Conservation (phyloP, 2,113 vertebrate species). For the Ptychochromis oligacanthus region DNA sequence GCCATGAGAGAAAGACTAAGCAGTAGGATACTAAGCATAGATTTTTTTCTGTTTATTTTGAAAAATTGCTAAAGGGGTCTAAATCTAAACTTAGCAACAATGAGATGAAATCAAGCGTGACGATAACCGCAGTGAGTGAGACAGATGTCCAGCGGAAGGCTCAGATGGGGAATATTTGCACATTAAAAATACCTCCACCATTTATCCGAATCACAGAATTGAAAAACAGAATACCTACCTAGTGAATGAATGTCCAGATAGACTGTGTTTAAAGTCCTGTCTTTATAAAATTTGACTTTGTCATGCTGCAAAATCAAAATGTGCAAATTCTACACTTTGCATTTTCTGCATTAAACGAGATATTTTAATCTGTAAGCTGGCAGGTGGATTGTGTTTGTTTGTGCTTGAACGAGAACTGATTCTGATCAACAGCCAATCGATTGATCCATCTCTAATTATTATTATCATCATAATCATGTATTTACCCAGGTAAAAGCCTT, state of each 20-base stretch:
- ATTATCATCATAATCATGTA: not conserved
- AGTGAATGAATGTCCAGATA: no score
- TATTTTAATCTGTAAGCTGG: rapidly evolving
- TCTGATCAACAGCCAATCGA: not conserved
- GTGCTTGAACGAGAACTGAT: rapidly evolving
- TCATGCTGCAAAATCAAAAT: not conserved
- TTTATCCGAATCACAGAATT: no score
- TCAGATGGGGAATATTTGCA: no score
- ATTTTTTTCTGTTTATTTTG: no score
- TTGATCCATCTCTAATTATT: not conserved
- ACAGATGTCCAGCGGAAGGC: no score
- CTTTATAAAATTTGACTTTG: not conserved
- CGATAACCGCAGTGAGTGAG: no score
- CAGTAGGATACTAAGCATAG: no score
- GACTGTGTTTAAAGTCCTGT: not conserved
- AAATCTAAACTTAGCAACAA: not conserved
- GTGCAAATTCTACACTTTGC: not conserved
- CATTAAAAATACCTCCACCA: no score
- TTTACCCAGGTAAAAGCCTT: not conserved
- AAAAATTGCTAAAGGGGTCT: no score
- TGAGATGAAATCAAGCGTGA: not conserved
- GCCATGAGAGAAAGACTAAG: rapidly evolving
- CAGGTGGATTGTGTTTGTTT: not conserved
- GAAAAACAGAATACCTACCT: no score
- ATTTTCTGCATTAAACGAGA: not conserved